Base-by-base conservation (phyloP, 2,888 invertebrate genomes). In the Stenurella melanura region DNA sequence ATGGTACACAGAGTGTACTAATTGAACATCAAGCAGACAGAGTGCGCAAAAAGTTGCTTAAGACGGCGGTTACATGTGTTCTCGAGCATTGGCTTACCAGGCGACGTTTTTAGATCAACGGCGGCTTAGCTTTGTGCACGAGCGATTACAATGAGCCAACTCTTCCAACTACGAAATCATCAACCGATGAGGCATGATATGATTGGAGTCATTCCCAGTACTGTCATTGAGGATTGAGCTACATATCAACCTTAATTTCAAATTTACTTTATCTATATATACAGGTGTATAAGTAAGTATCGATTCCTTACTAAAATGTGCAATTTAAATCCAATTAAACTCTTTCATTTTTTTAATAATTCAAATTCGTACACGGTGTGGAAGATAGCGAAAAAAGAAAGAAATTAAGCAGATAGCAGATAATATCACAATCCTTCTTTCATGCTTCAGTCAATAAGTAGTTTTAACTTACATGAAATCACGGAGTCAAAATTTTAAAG, bases 1-100 rank as follows among this genome's bases (percentile, higher is more conserved):
- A 63, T 63, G 69, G 67, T 74, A 76, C 74, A 73, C 64, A 61
- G 75, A 74, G 67, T 75, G 70, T 82, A 84, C 86, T 85, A 86
- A 86, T 85, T 85, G 85, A 86, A 85, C 83, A 81, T 74, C 82
- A 76, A 84, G 80, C 77, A 81, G 83, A 82, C 82, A 17, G 79
- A 76, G 79, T 78, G 77, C 78, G 82, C 83, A 86, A 86, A 86
- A 86, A 86, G 84, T 77, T 80, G 81, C 80, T 80, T 80, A 80
- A 80, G 83, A 85, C 84, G 83, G 84, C 83, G 84, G 85, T 80
- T 87, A 87, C 86, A 87, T 86, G 85, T 87, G 87, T 87, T 87
- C 85, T 84, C 81, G 83, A 79, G 84, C 86, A 85, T 83, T 81
- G 83, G 83, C 82, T 83, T 81, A 80, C 81, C 82, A 82, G 83